Conservation (phyloP, 2,888 invertebrate genomes). For the Endomychus coccineus region DNA sequence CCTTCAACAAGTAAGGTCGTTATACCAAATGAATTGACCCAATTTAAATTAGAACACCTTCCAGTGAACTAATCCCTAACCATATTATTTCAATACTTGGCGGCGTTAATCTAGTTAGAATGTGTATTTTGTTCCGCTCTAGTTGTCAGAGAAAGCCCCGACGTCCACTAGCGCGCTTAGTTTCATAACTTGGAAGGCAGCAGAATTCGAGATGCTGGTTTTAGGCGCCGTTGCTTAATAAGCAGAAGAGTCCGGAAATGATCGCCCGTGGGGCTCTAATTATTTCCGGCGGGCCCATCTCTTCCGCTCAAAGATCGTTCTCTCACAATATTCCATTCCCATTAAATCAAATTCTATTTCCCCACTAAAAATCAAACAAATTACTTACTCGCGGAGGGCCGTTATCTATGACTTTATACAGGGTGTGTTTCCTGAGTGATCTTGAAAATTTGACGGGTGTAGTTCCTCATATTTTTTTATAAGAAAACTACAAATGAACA, state of each 20-base stretch:
- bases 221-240: slow-evolving; percentile 32
- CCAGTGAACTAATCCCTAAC: too few species aligned
- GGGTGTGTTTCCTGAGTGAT: too few species aligned
- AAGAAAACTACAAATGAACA: too few species aligned
- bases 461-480: too few species aligned
- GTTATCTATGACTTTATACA: background rate
- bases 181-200: slow-evolving; percentile 26
- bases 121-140: slow-evolving; percentile 15
- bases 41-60: too few species aligned
- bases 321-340: background rate
- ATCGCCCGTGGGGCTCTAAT: slow-evolving; percentile 39
- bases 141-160: slow-evolving; percentile 9
- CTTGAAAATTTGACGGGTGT: too few species aligned
- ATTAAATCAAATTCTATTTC: background rate
- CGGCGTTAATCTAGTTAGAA: slow-evolving; percentile 18
- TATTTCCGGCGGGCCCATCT: slow-evolving; percentile 31
- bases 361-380: slow-evolving; percentile 2
- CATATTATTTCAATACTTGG: too few species aligned
- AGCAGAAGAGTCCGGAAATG: slow-evolving; percentile 38
- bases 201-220: slow-evolving; percentile 17
- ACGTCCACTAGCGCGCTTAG: slow-evolving; percentile 11
- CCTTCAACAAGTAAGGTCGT: too few species aligned
- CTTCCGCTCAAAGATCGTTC: background rate
- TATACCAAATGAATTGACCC: too few species aligned
- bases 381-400: too few species aligned